Base-by-base conservation (phyloP, 2,888 invertebrate genomes). In the Seira ritae region DNA sequence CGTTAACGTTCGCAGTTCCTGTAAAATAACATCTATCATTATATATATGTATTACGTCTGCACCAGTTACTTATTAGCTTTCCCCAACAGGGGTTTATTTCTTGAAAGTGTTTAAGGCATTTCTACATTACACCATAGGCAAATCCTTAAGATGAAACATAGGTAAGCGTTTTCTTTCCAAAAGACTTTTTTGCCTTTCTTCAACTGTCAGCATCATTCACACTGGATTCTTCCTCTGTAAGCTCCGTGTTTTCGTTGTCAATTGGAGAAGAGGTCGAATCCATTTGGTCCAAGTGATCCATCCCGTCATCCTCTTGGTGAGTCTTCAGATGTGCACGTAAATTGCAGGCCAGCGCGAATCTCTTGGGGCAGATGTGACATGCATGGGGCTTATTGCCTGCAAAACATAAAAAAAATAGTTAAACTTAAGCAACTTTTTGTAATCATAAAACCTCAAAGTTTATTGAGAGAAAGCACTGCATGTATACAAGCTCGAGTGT, bases 381-480 rank as follows among this genome's bases (percentile, higher is more conserved):
- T 65, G 93, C 93, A 90, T 94, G 94, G 15, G 95, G 95, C 90
- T 94, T 94, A 90, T 94, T 94, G 86, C 95, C 95, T 95, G 92
- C 83, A 92, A 92, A 85, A 90, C 89, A 72, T 85, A 77, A 50
- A 81, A 79, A 62, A 65, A 31, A 65, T 37, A 60, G 10, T 60
- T 2, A 86, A 75, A 19, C 22, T 75, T 37, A 23, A 46, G 17
- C 17, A 20, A 60, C 55, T 69, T 20, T 12, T 20, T 50, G n/a
- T 22, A 60, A 60, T 2, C 12, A 17, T 19, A 2, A 60, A 19
- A 60, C 2, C 3, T 31, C 31, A 31, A 4, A 8, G 8, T 31
- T 31, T 8, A 31, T 31, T 2, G 31, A 8, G 31, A 31, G 31
- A 31, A 31, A 31, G 31, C 8, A 31, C 8, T 31, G 2, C 31